Evolutionary conservation across 2,113 vertebrate genomes (phyloP).

Genomic region (Hippocampus guttulatus): DNA sequence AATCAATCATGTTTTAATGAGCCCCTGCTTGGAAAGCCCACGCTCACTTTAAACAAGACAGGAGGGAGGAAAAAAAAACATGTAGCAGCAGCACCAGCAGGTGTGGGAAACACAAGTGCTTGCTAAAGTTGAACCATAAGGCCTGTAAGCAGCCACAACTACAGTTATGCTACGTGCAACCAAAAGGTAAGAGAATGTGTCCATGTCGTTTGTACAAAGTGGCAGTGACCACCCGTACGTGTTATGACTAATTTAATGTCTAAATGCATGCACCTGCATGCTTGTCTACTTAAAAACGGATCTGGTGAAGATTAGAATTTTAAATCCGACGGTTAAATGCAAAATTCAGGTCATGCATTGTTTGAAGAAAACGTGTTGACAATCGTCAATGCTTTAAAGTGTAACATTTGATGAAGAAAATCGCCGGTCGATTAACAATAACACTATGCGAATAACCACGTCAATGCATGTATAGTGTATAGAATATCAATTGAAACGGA

Average conservation of each 20-base stretch:
- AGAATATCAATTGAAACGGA: not conserved
- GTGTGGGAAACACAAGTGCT: slow-evolving; percentile 59
- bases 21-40: slow-evolving; percentile 48
- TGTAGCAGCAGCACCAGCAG: slow-evolving; percentile 47
- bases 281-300: not conserved
- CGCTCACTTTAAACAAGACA: slow-evolving; percentile 29
- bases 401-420: not conserved
- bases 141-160: slow-evolving; percentile 34
- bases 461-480: not conserved
- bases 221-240: not conserved
- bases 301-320: not conserved
- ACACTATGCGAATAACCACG: not conserved
- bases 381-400: not conserved
- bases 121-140: slow-evolving; percentile 36
- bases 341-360: not conserved
- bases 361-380: not conserved
- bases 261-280: not conserved
- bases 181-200: slow-evolving; percentile 46
- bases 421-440: not conserved
- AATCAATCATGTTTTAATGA: slow-evolving; percentile 69
- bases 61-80: not conserved
- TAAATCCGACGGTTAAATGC: not conserved
- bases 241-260: not conserved
- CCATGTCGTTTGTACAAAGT: not conserved
- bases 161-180: slow-evolving; percentile 45